Conservation (phyloP, 53 echinoderm and acorn worm genomes). For the Actinopyga echinites region DNA sequence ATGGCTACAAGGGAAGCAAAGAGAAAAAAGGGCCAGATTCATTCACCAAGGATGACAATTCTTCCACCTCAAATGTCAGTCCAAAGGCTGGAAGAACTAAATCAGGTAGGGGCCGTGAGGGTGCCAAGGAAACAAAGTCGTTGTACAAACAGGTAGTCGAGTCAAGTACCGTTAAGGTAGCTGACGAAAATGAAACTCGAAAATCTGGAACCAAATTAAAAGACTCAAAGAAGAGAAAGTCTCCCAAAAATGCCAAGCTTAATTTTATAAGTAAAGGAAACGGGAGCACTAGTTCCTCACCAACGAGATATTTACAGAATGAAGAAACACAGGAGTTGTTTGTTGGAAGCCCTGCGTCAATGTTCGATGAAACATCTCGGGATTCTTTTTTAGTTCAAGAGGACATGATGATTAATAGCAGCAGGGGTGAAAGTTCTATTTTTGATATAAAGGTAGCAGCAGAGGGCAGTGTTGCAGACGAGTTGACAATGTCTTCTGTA, state of each 20-base stretch:
- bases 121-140: slow-evolving; percentile 5
- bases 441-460: too few relatives aligned
- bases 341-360: neutral
- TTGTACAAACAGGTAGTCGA: slow-evolving; percentile 9
- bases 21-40: neutral
- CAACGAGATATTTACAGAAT: neutral
- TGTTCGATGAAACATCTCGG: neutral
- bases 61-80: neutral
- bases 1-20: neutral
- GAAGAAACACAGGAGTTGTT: neutral
- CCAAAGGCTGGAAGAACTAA: neutral
- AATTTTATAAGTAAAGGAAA: neutral
- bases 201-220: neutral
- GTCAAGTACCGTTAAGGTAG: slow-evolving; percentile 17
- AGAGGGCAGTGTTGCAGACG: slow-evolving; percentile 7
- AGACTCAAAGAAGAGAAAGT: neutral
- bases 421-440: too few relatives aligned
- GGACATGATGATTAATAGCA: too few relatives aligned
- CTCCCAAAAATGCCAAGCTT: slow-evolving; percentile 14
- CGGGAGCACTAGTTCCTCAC: neutral
- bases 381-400: too few relatives aligned
- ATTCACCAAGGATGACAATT: neutral
- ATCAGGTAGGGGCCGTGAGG: neutral
- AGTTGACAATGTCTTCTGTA: slow-evolving; percentile 23
- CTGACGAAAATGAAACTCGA: neutral